Conservation (phyloP, 1,140 invertebrate genomes). For the Eulimnadia texana region DNA sequence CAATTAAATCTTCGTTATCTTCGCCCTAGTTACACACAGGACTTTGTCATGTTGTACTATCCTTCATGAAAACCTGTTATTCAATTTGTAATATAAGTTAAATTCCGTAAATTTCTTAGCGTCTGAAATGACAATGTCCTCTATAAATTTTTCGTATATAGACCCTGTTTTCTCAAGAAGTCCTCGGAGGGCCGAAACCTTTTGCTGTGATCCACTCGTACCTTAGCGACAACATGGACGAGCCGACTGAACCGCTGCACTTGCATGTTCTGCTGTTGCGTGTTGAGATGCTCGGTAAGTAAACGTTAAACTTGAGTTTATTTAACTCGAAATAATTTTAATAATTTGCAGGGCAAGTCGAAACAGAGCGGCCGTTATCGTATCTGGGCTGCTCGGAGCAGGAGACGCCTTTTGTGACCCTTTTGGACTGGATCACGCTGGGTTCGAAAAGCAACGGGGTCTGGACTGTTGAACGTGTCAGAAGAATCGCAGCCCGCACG, state of each 20-base stretch:
- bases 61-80: too few species aligned
- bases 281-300: conserved; percentile 1
- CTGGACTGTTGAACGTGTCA: conserved; percentile 14
- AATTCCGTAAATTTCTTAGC: too few species aligned
- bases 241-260: not conserved
- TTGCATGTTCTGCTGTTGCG: not conserved
- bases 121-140: too few species aligned
- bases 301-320: not conserved
- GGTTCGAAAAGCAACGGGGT: conserved; percentile 18
- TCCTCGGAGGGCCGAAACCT: not conserved
- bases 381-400: conserved; percentile 15
- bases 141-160: not conserved
- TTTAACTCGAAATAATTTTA: not conserved
- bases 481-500: conserved; percentile 15
- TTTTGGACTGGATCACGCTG: conserved; percentile 34
- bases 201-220: conserved; percentile 5
- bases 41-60: too few species aligned
- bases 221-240: not conserved
- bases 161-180: not conserved
- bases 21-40: too few species aligned
- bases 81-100: too few species aligned
- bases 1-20: too few species aligned
- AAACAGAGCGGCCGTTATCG: not conserved
- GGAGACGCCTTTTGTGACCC: conserved; percentile 26
- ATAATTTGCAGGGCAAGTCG: not conserved